Evolutionary conservation across 2,113 vertebrate species (phyloP), one percentile per base, ranked within the genome.

Genomic region (Electrona antarctica): DNA sequence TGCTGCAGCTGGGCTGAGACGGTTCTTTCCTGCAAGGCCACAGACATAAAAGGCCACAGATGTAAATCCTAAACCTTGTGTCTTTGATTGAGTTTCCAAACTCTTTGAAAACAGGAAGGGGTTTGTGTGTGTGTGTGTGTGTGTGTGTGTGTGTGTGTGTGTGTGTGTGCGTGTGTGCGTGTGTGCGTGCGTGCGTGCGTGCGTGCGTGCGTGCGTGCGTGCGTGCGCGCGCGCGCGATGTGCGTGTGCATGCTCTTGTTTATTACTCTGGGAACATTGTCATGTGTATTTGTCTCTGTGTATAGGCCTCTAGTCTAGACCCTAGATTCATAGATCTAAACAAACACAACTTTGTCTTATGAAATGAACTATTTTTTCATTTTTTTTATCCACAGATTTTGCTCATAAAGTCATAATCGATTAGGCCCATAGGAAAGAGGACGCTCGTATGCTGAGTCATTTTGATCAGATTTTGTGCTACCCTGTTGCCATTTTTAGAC

Each of bases 21-120:
- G 82, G 79, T 88, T 91, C 85, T 89, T 86, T 86, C 87, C 86
- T 90, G 79, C 48, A 67, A 90, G 83, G 83, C 89, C 86, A 79
- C 88, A 90, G 80, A 89, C 90, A 83, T 92, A 90, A 93, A 91
- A 88, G 86, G 81, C 66, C 83, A 77, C 91, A 92, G 91, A 93
- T 93, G 91, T 91, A 92, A 92, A 91, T 90, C 87, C 81, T 84
- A 89, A 91, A 88, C 88, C 88, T 87, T 88, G 85, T 89, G 88
- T 86, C 88, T 92, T 92, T 91, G 85, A 90, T 90, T 86, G 88
- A 86, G 82, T 89, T 87, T 82, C 86, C 85, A 86, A 81, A 87
- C 68, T 69, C 89, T 92, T 91, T 92, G 89, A 91, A 90, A 91
- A 85, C 85, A 89, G 86, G 85, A 89, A 90, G 84, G 69, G 81